Conservation (phyloP, 2,888 invertebrate species). For the Ormyrus labotus region DNA sequence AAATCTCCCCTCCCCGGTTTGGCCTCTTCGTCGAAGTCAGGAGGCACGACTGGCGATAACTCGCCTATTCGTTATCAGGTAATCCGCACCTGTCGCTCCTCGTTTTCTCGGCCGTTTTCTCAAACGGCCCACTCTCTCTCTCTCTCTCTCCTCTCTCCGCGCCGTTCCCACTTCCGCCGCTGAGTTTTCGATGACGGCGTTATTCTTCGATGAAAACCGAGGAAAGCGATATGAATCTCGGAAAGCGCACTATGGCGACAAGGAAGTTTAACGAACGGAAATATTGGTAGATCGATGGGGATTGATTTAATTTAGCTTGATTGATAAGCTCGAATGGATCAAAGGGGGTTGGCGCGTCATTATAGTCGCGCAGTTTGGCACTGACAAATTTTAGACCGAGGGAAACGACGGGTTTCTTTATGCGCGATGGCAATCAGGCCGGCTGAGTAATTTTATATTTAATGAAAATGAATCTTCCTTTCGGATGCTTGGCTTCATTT, state of each 20-base stretch:
- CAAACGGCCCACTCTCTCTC: conserved; percentile 15
- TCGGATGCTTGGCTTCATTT: conserved; percentile 7
- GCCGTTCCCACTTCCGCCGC: neutral
- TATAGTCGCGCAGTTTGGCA: conserved; percentile 24
- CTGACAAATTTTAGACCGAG: conserved; percentile 10
- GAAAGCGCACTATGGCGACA: neutral
- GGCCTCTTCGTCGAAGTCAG: conserved; percentile 20
- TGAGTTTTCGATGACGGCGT: conserved; percentile 29
- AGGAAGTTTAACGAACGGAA: conserved; percentile 2
- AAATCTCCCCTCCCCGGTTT: conserved; percentile 18
- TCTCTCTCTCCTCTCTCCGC: neutral
- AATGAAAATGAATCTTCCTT: conserved; percentile 41
- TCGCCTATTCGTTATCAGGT: conserved; percentile 53
- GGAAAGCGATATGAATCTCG: neutral
- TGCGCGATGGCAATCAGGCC: neutral
- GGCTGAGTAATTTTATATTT: neutral
- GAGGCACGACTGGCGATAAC: conserved; percentile 44
- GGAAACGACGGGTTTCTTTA: neutral
- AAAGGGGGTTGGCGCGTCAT: conserved; percentile 33
- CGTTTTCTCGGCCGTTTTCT: conserved; percentile 45
- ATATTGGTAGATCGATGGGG: conserved; percentile 10
- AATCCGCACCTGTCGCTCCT: conserved; percentile 55
- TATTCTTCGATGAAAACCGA: conserved; percentile 10
- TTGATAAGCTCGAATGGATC: conserved; percentile 28
- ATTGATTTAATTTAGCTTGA: conserved; percentile 39